Conservation (phyloP, 2,888 invertebrate species). For the Eupithecia vulgata region DNA sequence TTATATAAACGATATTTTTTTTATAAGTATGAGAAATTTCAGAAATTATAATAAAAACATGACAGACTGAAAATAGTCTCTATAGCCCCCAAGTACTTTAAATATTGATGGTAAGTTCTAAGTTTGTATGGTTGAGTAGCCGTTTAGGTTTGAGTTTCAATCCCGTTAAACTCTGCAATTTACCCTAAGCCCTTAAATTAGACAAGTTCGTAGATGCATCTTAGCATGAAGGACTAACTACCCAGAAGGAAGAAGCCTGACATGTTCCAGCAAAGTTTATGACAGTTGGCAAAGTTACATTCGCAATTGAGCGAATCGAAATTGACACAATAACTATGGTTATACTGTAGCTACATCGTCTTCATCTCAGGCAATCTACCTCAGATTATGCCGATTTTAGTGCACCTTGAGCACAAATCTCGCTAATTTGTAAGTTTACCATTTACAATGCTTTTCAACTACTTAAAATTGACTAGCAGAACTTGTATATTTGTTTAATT, state of each 20-base stretch:
- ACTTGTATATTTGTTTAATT: background rate
- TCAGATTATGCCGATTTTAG: slow-evolving; percentile 26
- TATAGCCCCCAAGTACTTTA: background rate
- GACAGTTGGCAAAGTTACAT: background rate
- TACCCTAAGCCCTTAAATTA: slow-evolving; percentile 37
- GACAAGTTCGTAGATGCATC: slow-evolving; percentile 43
- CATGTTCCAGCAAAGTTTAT: slow-evolving; percentile 23
- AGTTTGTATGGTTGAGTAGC: slow-evolving; percentile 1
- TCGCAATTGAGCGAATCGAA: too few species aligned
- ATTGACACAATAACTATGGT: background rate
- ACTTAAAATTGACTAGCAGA: background rate
- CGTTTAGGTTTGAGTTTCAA: slow-evolving; percentile 20
- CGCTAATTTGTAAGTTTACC: slow-evolving; percentile 18
- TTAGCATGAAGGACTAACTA: slow-evolving; percentile 47
- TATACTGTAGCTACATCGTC: slow-evolving; percentile 8
- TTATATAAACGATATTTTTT: too few species aligned
- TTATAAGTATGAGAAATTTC: too few species aligned
- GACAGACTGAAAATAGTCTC: background rate
- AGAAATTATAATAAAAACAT: background rate
- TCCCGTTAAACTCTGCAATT: slow-evolving; percentile 21
- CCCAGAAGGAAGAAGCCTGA: slow-evolving; percentile 44
- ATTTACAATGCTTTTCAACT: background rate
- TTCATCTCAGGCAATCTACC: slow-evolving; percentile 23
- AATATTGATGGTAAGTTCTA: background rate
- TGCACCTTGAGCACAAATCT: slow-evolving; percentile 17